These are phyloP conservation scores for Acanthoscelides obtectus DNA, from an alignment of 2,888 invertebrate genomes.

Conservation along the genomic window DNA sequence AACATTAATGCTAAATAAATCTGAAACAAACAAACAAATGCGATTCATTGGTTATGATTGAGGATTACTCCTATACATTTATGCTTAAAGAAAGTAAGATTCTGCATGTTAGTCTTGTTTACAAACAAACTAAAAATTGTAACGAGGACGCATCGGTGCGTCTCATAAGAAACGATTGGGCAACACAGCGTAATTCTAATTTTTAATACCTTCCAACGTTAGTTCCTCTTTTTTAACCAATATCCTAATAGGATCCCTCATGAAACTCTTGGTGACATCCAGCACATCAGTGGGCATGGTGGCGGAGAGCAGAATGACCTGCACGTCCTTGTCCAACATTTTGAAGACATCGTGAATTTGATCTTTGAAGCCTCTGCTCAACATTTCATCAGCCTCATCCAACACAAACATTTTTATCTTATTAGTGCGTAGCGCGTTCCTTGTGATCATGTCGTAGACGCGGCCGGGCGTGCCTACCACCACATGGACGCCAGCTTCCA, in stretches of 20 bases:
- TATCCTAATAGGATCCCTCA: conserved; percentile 92
- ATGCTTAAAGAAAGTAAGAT: too few relatives aligned
- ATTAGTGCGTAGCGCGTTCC: conserved; percentile 81
- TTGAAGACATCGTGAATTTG: conserved; percentile 99
- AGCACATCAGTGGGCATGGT: conserved; percentile 98
- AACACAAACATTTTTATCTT: conserved; percentile 95
- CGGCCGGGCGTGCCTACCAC: conserved; percentile 91
- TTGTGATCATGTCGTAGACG: conserved; percentile 76
- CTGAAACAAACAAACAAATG: too few relatives aligned
- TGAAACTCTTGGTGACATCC: conserved; percentile 96
- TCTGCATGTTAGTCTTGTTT: too few relatives aligned
- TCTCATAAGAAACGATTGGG: too few relatives aligned
- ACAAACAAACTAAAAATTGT: too few relatives aligned
- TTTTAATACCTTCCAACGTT: conserved; percentile 81
- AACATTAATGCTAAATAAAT: too few relatives aligned
- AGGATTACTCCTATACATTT: too few relatives aligned
- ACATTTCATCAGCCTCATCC: conserved; percentile 99
- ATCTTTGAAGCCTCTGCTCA: conserved; percentile 98
- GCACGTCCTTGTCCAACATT: conserved; percentile 85
- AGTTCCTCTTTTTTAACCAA: conserved; percentile 97
- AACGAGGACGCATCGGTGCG: too few relatives aligned
- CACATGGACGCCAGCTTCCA: conserved; percentile 92
- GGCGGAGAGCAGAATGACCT: conserved; percentile 93
- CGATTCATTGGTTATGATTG: too few relatives aligned
- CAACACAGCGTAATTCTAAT: too few relatives aligned